These are phyloP conservation scores for Perognathus longimembris DNA, from an alignment of 2,113 vertebrate genomes.

Conservation along the genomic window DNA sequence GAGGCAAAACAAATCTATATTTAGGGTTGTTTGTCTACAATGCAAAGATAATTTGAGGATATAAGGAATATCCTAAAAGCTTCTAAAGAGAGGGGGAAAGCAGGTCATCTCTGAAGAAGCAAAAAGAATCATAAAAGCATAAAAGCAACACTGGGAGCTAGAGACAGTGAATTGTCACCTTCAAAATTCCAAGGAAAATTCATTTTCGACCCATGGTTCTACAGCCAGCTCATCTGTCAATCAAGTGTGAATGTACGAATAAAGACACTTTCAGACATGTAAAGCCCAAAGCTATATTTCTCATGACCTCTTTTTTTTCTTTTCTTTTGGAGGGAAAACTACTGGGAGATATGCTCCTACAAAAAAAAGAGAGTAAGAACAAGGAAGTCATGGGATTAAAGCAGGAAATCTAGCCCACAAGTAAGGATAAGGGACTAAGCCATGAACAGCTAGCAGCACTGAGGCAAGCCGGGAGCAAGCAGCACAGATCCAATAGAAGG, in stretches of 20 bases:
- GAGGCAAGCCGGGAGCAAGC: neutral
- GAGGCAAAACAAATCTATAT: slow-evolving; percentile 52
- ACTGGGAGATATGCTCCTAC: neutral
- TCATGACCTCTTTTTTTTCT: neutral
- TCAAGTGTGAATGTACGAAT: slow-evolving; percentile 28
- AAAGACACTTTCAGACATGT: slow-evolving; percentile 60
- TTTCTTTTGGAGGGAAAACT: neutral
- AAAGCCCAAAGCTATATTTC: slow-evolving; percentile 55
- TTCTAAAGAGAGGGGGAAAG: neutral
- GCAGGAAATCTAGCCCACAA: neutral
- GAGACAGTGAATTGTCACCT: slow-evolving; percentile 7
- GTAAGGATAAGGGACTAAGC: neutral
- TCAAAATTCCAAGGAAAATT: slow-evolving; percentile 46
- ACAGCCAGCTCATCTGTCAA: slow-evolving; percentile 40
- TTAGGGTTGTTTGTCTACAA: slow-evolving; percentile 53
- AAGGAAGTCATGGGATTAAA: neutral
- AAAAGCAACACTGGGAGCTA: slow-evolving; percentile 37
- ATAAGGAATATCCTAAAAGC: slow-evolving; percentile 25
- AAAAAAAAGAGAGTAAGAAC: neutral
- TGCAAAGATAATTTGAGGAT: slow-evolving; percentile 49
- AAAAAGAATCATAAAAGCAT: slow-evolving; percentile 48
- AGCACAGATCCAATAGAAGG: neutral
- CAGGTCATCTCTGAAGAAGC: slow-evolving; percentile 31
- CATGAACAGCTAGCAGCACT: neutral
- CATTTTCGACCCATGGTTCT: slow-evolving; percentile 36